phyloP scores from a whole-genome alignment of 2,888 invertebrate genomes.

The Drosophila suboccidentalis region DNA sequence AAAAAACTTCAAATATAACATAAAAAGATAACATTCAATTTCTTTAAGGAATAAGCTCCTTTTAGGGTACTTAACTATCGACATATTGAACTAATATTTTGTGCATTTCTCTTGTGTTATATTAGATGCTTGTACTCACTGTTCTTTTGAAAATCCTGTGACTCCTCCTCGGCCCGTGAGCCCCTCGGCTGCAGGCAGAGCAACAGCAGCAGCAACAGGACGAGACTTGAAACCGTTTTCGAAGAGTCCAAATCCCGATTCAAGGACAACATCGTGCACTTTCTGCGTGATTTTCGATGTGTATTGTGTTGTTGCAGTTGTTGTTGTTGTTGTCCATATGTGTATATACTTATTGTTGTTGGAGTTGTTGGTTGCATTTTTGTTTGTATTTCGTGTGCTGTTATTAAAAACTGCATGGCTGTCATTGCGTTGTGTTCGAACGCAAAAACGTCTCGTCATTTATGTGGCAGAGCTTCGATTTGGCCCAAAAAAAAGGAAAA shows the following conservation, averaged over 20 bases:
- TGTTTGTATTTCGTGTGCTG: conserved; percentile 48
- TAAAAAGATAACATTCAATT: too few relatives aligned
- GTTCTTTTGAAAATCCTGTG: conserved; percentile 86
- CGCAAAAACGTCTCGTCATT: conserved; percentile 75
- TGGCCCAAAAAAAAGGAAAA: conserved; percentile 31
- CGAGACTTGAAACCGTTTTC: conserved; percentile 64
- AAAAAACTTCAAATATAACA: too few relatives aligned
- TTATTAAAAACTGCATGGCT: conserved; percentile 70
- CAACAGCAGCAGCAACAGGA: conserved; percentile 43
- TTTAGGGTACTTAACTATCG: not conserved
- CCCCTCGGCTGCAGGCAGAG: conserved; percentile 51
- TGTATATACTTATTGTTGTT: conserved; percentile 32
- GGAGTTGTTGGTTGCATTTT: conserved; percentile 43
- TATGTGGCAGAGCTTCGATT: conserved; percentile 64
- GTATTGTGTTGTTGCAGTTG: conserved; percentile 48
- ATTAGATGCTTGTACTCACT: conserved; percentile 80
- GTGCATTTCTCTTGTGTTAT: not conserved
- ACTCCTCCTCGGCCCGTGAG: conserved; percentile 82
- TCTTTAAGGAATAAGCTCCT: not conserved
- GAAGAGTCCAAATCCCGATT: conserved; percentile 16
- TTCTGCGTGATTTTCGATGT: conserved; percentile 70
- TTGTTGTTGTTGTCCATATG: conserved; percentile 31
- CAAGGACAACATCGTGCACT: conserved; percentile 45
- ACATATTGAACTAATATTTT: not conserved
- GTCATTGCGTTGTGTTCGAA: conserved; percentile 71